phyloP scores from a whole-genome alignment of 2,797 vertebrate genomes.

The Falco rusticolus region DNA sequence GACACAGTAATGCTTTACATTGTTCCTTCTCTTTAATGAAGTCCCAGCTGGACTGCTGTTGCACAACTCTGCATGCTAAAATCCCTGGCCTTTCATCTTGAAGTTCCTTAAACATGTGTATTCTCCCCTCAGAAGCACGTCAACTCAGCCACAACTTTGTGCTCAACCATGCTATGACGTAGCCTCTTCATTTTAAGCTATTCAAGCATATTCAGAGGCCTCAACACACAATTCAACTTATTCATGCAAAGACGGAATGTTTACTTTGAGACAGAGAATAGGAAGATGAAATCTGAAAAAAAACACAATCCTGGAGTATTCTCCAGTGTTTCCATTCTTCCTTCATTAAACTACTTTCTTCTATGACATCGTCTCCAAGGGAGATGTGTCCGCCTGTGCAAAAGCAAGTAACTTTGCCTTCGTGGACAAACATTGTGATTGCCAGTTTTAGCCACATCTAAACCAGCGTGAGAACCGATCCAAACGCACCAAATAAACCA shows the following conservation, averaged over 20 bases:
- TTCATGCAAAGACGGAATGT: neutral
- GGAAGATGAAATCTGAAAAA: neutral
- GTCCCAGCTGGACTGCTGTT: neutral
- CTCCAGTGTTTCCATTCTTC: neutral
- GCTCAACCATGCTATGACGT: accelerated
- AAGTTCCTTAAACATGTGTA: neutral
- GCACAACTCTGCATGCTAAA: neutral
- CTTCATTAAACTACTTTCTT: neutral
- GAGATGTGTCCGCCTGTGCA: neutral
- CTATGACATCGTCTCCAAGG: neutral
- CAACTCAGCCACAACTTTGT: neutral
- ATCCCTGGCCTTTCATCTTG: neutral
- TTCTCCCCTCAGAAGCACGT: neutral
- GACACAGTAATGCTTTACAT: neutral
- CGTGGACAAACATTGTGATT: neutral
- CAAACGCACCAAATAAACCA: neutral
- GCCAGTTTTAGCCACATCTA: neutral
- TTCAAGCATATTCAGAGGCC: neutral
- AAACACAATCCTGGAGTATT: neutral
- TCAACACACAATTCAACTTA: neutral
- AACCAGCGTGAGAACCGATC: neutral
- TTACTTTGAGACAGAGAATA: neutral
- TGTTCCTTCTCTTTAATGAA: neutral
- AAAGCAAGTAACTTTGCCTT: neutral
- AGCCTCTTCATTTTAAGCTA: neutral